A percentile compares a stretch with the other conserved stretches of the same genome.
Evolutionary conservation across 2,797 vertebrate genomes (phyloP).

Genomic region (Melanotaenia boesemani): DNA sequence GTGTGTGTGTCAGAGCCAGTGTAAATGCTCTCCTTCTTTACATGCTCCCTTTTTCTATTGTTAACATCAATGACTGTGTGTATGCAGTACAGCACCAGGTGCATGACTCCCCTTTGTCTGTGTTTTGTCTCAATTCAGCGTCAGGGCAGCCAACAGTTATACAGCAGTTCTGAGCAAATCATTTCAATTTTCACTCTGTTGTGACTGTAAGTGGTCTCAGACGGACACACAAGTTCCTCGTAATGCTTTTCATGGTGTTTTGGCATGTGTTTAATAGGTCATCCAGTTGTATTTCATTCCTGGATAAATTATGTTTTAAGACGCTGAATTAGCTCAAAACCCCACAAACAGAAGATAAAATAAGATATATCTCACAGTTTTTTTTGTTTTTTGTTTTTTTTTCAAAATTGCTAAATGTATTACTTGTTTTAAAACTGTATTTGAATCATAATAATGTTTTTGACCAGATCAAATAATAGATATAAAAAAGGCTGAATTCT

Average conservation of each 20-base stretch:
- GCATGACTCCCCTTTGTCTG: slow-evolving; percentile 24
- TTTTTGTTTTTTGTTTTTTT: no score
- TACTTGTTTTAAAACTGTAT: no score
- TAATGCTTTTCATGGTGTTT: neutral
- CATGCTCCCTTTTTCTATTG: slow-evolving; percentile 29
- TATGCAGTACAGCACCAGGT: slow-evolving; percentile 21
- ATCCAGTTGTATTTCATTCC: neutral
- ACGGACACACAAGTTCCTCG: no score
- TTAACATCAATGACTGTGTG: slow-evolving; percentile 33
- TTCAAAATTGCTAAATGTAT: no score
- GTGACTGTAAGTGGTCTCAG: slow-evolving; percentile 4
- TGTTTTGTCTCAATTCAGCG: slow-evolving; percentile 21
- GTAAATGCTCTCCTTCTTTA: slow-evolving; percentile 15
- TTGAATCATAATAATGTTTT: no score
- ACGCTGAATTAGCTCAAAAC: no score
- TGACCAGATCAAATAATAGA: no score
- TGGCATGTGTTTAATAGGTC: neutral
- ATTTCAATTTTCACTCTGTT: neutral
- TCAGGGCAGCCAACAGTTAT: slow-evolving; percentile 2
- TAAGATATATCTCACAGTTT: no score
- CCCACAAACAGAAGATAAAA: no score
- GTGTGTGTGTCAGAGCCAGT: slow-evolving; percentile 4
- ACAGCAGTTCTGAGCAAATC: slow-evolving; percentile 10
- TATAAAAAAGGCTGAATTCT: no score
- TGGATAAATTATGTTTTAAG: neutral